These are phyloP conservation scores for Yponomeuta malinellus DNA, from an alignment of 2,888 invertebrate genomes.

Conservation along the genomic window DNA sequence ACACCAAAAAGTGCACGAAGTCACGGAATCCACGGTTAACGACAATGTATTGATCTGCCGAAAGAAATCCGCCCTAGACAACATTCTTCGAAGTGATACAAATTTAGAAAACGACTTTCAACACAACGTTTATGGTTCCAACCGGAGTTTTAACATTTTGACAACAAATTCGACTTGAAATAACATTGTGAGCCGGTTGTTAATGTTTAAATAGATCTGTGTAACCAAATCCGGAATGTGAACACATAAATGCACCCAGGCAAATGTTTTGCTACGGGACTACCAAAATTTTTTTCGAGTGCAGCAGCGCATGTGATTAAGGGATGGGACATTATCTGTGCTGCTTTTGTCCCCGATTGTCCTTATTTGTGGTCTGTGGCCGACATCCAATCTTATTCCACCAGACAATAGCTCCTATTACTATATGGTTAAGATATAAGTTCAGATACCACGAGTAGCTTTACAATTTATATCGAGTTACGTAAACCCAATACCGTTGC, in stretches of 20 bases:
- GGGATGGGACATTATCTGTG: slow-evolving; percentile 71
- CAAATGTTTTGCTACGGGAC: slow-evolving; percentile 46
- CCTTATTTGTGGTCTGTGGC: slow-evolving; percentile 69
- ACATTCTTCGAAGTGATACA: slow-evolving; percentile 52
- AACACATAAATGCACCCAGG: slow-evolving; percentile 46
- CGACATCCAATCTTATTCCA: slow-evolving; percentile 28
- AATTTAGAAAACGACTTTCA: slow-evolving; percentile 55
- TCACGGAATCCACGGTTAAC: slow-evolving; percentile 51
- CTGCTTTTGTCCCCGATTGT: slow-evolving; percentile 57
- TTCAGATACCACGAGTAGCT: slow-evolving; percentile 25
- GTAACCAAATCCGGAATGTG: slow-evolving; percentile 52
- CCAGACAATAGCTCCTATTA: slow-evolving; percentile 35
- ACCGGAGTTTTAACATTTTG: slow-evolving; percentile 48
- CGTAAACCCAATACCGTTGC: slow-evolving; percentile 70
- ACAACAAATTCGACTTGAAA: slow-evolving; percentile 45
- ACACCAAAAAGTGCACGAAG: slow-evolving; percentile 54
- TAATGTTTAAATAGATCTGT: slow-evolving; percentile 50
- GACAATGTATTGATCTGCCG: slow-evolving; percentile 42
- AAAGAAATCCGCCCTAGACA: slow-evolving; percentile 35
- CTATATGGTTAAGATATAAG: slow-evolving; percentile 32
- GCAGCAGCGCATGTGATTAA: slow-evolving; percentile 74
- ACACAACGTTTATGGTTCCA: slow-evolving; percentile 24
- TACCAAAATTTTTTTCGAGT: slow-evolving; percentile 66
- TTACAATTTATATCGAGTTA: slow-evolving; percentile 66
- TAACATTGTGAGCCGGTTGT: slow-evolving; percentile 50